Evolutionary conservation across 2,888 invertebrate species (phyloP).

Genomic region (Hypsopygia costalis): DNA sequence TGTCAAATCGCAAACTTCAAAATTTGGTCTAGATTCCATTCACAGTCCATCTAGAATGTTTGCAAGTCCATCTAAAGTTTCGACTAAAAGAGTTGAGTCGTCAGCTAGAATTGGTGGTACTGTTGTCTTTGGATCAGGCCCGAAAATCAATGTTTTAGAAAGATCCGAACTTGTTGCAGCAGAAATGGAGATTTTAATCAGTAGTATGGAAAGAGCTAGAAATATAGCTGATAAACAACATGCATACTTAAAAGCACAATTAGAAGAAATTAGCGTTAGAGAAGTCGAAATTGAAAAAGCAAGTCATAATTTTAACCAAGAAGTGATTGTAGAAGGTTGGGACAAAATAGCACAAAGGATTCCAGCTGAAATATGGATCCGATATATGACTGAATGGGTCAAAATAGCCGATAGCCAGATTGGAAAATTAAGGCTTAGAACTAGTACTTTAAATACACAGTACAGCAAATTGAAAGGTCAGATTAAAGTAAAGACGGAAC

Average conservation of each 20-base stretch:
- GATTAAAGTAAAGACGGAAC: conserved; percentile 75
- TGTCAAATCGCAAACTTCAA: conserved; percentile 47
- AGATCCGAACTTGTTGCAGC: conserved; percentile 68
- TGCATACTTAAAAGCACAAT: conserved; percentile 64
- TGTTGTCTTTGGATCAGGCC: conserved; percentile 45
- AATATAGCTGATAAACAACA: conserved; percentile 51
- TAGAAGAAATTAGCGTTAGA: conserved; percentile 79
- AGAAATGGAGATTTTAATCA: conserved; percentile 71
- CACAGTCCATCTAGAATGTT: conserved; percentile 46
- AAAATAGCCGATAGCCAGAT: conserved; percentile 75
- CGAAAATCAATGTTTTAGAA: conserved; percentile 73
- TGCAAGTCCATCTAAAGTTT: conserved; percentile 38
- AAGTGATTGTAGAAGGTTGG: conserved; percentile 72
- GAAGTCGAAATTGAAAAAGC: conserved; percentile 72
- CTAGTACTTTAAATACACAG: conserved; percentile 76
- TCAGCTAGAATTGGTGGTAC: conserved; percentile 56
- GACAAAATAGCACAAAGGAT: conserved; percentile 82
- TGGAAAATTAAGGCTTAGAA: conserved; percentile 80
- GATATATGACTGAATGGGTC: conserved; percentile 82
- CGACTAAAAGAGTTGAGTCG: conserved; percentile 54
- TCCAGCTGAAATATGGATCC: conserved; percentile 80
- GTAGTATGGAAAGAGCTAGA: conserved; percentile 41
- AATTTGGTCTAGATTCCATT: conserved; percentile 39
- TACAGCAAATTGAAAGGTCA: conserved; percentile 76
- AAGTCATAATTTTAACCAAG: conserved; percentile 66